Conservation (phyloP, 1,140 invertebrate genomes). For the Tetramorium parvispinum region DNA sequence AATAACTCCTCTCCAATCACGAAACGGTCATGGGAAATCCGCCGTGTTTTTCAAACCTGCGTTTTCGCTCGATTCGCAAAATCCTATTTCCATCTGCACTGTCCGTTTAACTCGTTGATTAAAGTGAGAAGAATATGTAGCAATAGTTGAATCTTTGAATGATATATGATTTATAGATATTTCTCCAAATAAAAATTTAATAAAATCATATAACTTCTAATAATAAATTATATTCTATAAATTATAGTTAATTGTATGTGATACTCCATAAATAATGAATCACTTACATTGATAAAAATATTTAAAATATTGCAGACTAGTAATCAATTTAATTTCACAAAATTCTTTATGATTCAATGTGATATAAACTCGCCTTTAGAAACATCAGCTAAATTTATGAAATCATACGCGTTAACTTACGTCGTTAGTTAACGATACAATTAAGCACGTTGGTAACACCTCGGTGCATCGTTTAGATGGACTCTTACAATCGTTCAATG, state of each 20-base stretch:
- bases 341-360: neutral
- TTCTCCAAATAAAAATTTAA: neutral
- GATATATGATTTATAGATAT: no score
- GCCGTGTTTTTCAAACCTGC: neutral
- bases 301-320: neutral
- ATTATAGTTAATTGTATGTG: neutral
- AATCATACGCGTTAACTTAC: neutral
- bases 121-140: neutral
- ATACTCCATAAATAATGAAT: neutral
- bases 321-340: neutral
- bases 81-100: neutral
- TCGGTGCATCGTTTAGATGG: neutral
- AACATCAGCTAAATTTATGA: neutral
- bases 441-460: constrained; percentile 32
- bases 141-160: neutral
- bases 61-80: constrained; percentile 50
- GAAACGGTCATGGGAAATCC: constrained; percentile 68
- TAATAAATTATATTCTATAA: neutral
- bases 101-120: neutral
- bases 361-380: neutral
- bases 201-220: neutral
- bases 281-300: neutral
- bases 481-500: constrained; percentile 36
- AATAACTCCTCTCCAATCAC: constrained; percentile 64
- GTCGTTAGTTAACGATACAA: constrained; percentile 32